Evolutionary conservation across 2,888 invertebrate species (phyloP), one percentile per base, ranked within the genome.

Genomic region (Alviniconcha strummeri): DNA sequence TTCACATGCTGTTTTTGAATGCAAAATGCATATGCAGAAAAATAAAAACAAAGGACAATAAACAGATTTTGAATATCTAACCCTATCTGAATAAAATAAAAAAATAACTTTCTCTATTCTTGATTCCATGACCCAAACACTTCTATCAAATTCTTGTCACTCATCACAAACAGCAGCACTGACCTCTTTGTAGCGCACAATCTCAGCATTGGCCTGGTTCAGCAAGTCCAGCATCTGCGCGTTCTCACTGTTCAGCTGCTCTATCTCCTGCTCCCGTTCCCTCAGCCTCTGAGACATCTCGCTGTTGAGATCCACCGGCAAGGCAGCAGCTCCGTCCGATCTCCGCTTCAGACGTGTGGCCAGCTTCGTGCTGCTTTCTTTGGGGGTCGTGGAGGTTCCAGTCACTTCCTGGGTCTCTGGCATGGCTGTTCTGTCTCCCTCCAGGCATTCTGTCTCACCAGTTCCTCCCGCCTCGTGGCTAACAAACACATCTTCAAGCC

Each of bases 181-280:
- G 11, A 82, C 82, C 77, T 82, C 69, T 77, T 82, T 82, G 56
- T 76, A 82, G 54, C 82, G 69, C 5, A 77, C 36, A 56, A 76
- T 77, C 56, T 82, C 82, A 71, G 82, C 69, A 57, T 82, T 67
- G n/a, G 82, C 82, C 69, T 82, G 82, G 36, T 77, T 82, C 77
- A 82, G 57, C 8, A 77, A 52, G n/a, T 82, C 82, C 54, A 64
- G 13, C 19, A 82, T 52, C 69, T 67, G 76, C 9, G 17, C 54
- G n/a, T 64, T 64, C 13, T 75, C 64, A 2, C 54, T 60, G 36
- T 64, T n/a, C 7, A 55, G 54, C 17, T 76, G 57, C 15, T 82
- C 75, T 9, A 84, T 52, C n/a, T 84, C 80, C 57, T 54, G 76
- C 6, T 77, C 81, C 52, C 60, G 54, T 71, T 84, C 77, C 57